Evolutionary conservation across 2,888 invertebrate genomes (phyloP).

Genomic region (Phlogophora meticulosa): DNA sequence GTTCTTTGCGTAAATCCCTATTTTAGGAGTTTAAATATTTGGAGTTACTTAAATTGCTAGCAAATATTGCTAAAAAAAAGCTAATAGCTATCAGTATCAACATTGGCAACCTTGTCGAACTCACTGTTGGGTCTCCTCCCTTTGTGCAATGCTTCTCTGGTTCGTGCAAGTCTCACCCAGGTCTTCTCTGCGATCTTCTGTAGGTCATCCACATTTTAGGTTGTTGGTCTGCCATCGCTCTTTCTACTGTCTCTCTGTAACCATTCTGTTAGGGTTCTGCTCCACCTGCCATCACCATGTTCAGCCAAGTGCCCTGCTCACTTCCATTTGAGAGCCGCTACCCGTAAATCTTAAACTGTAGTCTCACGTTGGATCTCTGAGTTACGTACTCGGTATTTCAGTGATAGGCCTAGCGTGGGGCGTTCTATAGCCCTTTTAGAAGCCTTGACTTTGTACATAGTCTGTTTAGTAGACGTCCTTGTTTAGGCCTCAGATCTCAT

Average conservation of each 20-base stretch:
- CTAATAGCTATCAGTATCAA: background rate
- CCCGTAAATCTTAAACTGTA: no score
- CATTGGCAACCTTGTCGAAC: background rate
- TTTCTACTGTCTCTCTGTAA: background rate
- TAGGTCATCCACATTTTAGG: background rate
- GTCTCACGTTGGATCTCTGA: no score
- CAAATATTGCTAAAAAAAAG: background rate
- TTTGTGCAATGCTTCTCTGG: background rate
- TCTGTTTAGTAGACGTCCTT: no score
- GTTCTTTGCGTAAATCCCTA: constrained; percentile 25
- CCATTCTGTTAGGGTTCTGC: background rate
- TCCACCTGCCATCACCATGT: background rate
- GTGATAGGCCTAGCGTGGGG: no score
- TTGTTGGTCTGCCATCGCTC: background rate
- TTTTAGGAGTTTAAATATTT: constrained; percentile 28
- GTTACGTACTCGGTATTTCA: no score
- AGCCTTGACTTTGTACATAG: no score
- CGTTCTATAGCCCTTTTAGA: no score
- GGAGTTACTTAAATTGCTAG: constrained; percentile 5
- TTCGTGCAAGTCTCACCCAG: background rate
- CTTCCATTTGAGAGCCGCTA: background rate
- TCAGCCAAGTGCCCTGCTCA: no score
- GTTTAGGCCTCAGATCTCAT: no score
- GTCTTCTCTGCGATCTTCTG: background rate
- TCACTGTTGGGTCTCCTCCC: background rate